A percentile compares a stretch with the other conserved stretches of the same genome.
Evolutionary conservation across 1,140 invertebrate species (phyloP).

Genomic region (Drepana arcuata): DNA sequence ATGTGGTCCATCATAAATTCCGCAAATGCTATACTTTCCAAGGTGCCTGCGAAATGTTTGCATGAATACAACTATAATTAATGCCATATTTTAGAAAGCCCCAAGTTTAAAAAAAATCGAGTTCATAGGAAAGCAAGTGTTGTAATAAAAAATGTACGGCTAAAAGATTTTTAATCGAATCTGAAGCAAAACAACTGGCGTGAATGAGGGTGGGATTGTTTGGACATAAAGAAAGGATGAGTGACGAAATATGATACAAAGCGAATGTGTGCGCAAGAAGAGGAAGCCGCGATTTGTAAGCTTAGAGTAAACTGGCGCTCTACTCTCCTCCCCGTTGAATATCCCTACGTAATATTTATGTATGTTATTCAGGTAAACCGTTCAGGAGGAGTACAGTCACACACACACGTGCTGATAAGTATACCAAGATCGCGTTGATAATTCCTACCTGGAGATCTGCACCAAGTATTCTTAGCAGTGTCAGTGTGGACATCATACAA

Average conservation of each 20-base stretch:
- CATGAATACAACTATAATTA: constrained; percentile 1
- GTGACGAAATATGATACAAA: too few relatives aligned
- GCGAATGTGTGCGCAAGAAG: not conserved
- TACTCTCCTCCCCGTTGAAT: not conserved
- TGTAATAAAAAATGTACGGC: too few relatives aligned
- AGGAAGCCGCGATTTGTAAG: not conserved
- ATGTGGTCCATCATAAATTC: constrained; percentile 90
- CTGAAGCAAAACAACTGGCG: not conserved
- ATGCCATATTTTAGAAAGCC: not conserved
- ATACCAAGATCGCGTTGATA: too few relatives aligned
- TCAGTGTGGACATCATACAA: constrained; percentile 32
- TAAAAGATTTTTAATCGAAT: not conserved
- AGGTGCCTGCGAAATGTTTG: constrained; percentile 74
- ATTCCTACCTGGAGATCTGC: constrained; percentile 42
- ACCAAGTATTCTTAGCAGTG: constrained; percentile 69
- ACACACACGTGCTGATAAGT: too few relatives aligned
- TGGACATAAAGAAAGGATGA: too few relatives aligned
- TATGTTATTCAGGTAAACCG: not conserved
- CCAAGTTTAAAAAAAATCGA: not conserved
- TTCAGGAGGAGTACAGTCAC: too few relatives aligned
- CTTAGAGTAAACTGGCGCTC: not conserved
- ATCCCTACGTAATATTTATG: not conserved
- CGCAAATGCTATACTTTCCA: constrained; percentile 77
- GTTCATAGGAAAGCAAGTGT: too few relatives aligned
- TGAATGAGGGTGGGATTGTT: too few relatives aligned